Evolutionary conservation across 2,797 vertebrate genomes (phyloP).

Genomic region (Macroramphosus scolopax): DNA sequence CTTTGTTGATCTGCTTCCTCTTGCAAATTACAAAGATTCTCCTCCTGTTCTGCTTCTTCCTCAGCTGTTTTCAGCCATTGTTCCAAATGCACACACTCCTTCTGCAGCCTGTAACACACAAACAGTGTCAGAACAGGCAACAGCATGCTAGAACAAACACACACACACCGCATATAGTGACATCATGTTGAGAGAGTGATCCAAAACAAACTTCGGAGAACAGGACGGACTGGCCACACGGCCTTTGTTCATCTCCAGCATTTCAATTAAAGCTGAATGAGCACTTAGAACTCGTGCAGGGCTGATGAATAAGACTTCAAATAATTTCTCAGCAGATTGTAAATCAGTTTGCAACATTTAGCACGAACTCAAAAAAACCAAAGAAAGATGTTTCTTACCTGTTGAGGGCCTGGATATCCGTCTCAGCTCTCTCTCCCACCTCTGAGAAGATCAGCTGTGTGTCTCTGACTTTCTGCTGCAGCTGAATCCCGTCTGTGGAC

Average conservation of each 20-base stretch:
- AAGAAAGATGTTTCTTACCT: constrained; percentile 60
- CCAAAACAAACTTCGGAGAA: not conserved
- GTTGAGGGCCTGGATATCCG: constrained; percentile 67
- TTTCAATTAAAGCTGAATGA: too few species aligned
- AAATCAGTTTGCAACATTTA: too few species aligned
- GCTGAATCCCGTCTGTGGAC: constrained; percentile 55
- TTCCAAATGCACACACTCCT: constrained; percentile 26
- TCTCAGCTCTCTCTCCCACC: constrained; percentile 78
- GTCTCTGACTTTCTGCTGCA: constrained; percentile 70
- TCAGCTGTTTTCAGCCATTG: constrained; percentile 38
- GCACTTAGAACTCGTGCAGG: too few species aligned
- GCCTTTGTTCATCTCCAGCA: too few species aligned
- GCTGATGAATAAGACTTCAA: too few species aligned
- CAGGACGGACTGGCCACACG: too few species aligned
- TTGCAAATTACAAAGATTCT: constrained; percentile 17
- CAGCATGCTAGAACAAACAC: not conserved
- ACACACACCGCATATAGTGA: too few species aligned
- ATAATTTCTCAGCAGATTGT: too few species aligned
- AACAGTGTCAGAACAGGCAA: not conserved
- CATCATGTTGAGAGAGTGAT: too few species aligned
- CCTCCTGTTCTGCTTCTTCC: constrained; percentile 17
- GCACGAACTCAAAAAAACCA: too few species aligned
- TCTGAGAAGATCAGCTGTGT: constrained; percentile 80
- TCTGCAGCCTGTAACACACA: constrained; percentile 49
- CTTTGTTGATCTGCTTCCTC: constrained; percentile 37